Base-by-base conservation (phyloP, 1,140 invertebrate species). In the Nephotettix cincticeps region DNA sequence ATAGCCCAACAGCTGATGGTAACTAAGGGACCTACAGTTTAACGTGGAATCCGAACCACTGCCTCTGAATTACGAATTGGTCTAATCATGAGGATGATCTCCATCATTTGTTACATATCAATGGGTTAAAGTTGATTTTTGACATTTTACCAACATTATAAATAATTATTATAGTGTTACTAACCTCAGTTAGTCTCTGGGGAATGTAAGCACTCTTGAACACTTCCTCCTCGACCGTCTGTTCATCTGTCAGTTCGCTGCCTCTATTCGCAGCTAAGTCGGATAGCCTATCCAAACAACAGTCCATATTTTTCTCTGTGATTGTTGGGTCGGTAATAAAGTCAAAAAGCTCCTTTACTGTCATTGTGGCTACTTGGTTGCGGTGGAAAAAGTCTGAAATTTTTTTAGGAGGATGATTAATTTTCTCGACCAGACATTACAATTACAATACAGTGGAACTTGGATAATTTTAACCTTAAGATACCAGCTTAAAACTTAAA, bases 181-280 rank as follows among this genome's bases (percentile, higher is more conserved):
- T 76, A 80, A 95, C 94, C 84, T 99, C 92, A 75, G 90, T 91
- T n/a, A 99, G 84, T 73, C 91, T 91, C 81, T 97, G 91, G 23
- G 98, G 97, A 80, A 99, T 99, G 78, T 90, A 99, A 13, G 91
- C 88, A 79, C 95, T 89, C 78, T 97, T 96, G 81, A 99, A 99
- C 30, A 98, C 93, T 81, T 96, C 88, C 75, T 93, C 91, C 76
- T 94, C 90, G 72, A 94, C 85, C 82, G 92, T 82, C 74, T 93
- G 87, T 70, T 91, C 87, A 73, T 89, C 83, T 65, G 89, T 84
- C 63, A 87, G 83, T 73, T 86, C 84, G 71, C 84, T 82, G 61
- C 86, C 81, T 71, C 88, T 82, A 1, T 86, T 84, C 17, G 88
- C 88, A 73, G 85, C 84, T 9, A 61, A 25, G 73, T 90, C 87